Conservation (phyloP, 1,140 invertebrate genomes). For the Dinoponera quadriceps region DNA sequence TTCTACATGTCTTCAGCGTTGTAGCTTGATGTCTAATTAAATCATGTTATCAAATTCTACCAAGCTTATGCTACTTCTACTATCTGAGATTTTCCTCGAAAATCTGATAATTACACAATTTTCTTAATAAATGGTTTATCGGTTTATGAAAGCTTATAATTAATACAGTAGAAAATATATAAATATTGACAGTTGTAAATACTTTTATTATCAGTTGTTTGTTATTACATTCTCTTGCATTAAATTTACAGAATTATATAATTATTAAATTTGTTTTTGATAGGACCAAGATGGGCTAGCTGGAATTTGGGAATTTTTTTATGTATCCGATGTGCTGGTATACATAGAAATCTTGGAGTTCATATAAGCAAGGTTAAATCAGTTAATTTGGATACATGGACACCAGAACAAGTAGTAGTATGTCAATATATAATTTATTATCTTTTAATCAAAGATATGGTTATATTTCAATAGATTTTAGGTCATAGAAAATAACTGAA, state of each 20-base stretch:
- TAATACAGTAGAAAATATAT: slow-evolving; percentile 6
- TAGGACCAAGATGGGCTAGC: slow-evolving; percentile 99
- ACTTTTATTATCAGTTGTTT: neutral
- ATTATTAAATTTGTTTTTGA: slow-evolving; percentile 66
- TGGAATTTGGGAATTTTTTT: slow-evolving; percentile 99
- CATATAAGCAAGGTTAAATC: slow-evolving; percentile 99
- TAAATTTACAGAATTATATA: neutral
- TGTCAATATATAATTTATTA: neutral
- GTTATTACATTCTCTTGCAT: neutral
- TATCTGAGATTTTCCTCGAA: neutral
- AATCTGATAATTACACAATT: neutral
- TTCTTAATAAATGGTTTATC: neutral
- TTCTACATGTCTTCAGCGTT: slow-evolving; percentile 37
- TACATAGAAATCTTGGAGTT: slow-evolving; percentile 98
- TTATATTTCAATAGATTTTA: slow-evolving; percentile 3
- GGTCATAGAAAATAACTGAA: neutral
- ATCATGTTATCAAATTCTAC: slow-evolving; percentile 24
- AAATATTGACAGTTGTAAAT: neutral
- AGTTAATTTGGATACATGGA: slow-evolving; percentile 99
- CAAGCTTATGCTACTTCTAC: neutral
- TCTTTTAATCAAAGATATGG: neutral
- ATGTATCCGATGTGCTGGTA: slow-evolving; percentile 99
- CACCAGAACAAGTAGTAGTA: slow-evolving; percentile 97
- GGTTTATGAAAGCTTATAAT: neutral
- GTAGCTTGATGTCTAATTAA: slow-evolving; percentile 5